Conservation (phyloP, 2,888 invertebrate genomes). For the Netelia melanura region DNA sequence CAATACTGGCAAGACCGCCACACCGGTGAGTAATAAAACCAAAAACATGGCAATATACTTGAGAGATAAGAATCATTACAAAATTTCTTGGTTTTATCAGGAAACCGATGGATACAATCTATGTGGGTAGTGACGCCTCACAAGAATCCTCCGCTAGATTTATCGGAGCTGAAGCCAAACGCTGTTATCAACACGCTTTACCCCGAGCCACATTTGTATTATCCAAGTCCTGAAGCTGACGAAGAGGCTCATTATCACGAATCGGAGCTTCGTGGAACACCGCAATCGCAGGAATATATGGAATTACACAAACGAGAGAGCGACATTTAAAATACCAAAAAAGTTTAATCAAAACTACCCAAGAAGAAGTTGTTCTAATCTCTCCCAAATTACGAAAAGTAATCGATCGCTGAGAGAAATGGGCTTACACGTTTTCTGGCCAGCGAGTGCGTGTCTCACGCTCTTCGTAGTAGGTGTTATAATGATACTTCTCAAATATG, state of each 20-base stretch:
- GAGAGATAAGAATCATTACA: neutral
- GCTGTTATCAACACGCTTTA: constrained; percentile 67
- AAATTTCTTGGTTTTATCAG: constrained; percentile 83
- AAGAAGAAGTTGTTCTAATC: constrained; percentile 31
- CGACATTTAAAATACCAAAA: constrained; percentile 87
- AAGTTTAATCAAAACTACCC: neutral
- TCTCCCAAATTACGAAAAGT: neutral
- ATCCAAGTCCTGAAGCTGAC: constrained; percentile 80
- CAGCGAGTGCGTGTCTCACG: constrained; percentile 90
- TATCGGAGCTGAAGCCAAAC: constrained; percentile 89
- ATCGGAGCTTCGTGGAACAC: constrained; percentile 70
- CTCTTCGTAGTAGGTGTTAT: constrained; percentile 91
- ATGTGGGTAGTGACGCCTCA: constrained; percentile 94
- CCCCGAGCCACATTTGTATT: constrained; percentile 83
- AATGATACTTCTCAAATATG: constrained; percentile 91
- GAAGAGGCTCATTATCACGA: constrained; percentile 81
- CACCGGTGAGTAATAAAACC: constrained; percentile 87
- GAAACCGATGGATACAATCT: constrained; percentile 94
- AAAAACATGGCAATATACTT: neutral
- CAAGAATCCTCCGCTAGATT: constrained; percentile 92
- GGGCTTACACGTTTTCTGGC: constrained; percentile 92
- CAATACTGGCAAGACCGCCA: constrained; percentile 93
- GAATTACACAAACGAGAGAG: constrained; percentile 93
- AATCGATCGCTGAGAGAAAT: constrained; percentile 81
- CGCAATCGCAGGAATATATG: constrained; percentile 85